Base-by-base conservation (phyloP, 2,888 invertebrate genomes). In the Trissolcus brochymenae region DNA sequence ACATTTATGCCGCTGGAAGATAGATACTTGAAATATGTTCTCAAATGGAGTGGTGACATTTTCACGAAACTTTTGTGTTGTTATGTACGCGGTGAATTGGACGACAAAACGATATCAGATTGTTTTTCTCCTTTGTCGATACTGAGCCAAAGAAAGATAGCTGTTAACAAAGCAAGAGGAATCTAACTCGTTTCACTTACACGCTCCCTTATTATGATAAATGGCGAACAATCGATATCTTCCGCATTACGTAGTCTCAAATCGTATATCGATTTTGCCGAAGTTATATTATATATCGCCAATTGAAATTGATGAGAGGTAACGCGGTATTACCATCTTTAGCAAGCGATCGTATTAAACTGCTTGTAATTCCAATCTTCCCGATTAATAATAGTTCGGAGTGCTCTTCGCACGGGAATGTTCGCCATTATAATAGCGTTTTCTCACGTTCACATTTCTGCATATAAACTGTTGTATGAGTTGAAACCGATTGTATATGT, bases 391-490 rank as follows among this genome's bases (percentile, higher is more conserved):
- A 79, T 72, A 61, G 66, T 64, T 59, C n/a, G 49, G 59, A 53
- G 73, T 64, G 67, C 56, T 71, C 54, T 79, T 82, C 86, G 82
- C 84, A 16, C 29, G 82, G 80, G 86, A 81, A 70, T 74, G 76
- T 78, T 81, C 80, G 82, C 84, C 82, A 85, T 86, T 86, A 84
- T 86, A 87, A 87, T 85, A 82, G 82, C 84, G 84, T 86, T 87
- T 85, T 84, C 85, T 81, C 84, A 81, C 81, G 81, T 84, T 82
- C 83, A 64, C 80, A 65, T 16, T n/a, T n/a, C 72, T 81, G 85
- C 86, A 86, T 87, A 87, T 86, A 83, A 85, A 86, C 84, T 82
- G 79, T 79, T 80, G 9, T 80, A 81, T 82, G 80, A 81, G 80
- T 79, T 84, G 81, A 82, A 72, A 14, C 82, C 62, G 78, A 61